Evolutionary conservation across 1,140 invertebrate genomes (phyloP).

Genomic region (Cylas formicarius): DNA sequence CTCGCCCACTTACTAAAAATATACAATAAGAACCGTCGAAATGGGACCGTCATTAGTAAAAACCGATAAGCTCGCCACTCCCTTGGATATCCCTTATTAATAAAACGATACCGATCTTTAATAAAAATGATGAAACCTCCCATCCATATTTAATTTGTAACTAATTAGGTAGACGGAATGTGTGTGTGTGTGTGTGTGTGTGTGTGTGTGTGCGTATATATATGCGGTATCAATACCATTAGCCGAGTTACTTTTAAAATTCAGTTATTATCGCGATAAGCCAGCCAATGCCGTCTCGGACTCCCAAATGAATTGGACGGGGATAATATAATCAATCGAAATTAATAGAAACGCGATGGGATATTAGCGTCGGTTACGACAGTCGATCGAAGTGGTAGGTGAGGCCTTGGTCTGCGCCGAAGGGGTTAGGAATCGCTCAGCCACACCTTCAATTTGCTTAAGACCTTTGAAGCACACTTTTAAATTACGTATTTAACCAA

Average conservation of each 20-base stretch:
- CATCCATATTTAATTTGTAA: conserved; percentile 32
- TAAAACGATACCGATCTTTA: conserved; percentile 35
- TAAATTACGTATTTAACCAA: no score
- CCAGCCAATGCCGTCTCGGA: neutral
- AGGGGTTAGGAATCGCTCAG: no score
- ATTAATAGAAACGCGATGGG: conserved; percentile 10
- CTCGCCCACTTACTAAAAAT: no score
- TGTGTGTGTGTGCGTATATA: no score
- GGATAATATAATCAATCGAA: conserved; percentile 12
- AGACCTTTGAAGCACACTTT: no score
- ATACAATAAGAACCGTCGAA: neutral
- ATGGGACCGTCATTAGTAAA: conserved; percentile 1
- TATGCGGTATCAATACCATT: conserved; percentile 19
- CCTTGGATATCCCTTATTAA: conserved; percentile 23
- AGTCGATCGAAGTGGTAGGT: neutral
- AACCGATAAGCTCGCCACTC: conserved; percentile 8
- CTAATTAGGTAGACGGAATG: conserved; percentile 23
- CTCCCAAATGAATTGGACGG: neutral
- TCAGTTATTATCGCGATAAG: conserved; percentile 12
- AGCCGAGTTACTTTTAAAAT: conserved; percentile 14
- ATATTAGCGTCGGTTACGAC: conserved; percentile 3
- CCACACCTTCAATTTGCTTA: no score
- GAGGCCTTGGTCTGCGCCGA: no score
- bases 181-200: conserved; percentile 8
- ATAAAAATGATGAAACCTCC: conserved; percentile 34